phyloP scores from a whole-genome alignment of 2,113 vertebrate species.

The Ibidorhyncha struthersii region DNA sequence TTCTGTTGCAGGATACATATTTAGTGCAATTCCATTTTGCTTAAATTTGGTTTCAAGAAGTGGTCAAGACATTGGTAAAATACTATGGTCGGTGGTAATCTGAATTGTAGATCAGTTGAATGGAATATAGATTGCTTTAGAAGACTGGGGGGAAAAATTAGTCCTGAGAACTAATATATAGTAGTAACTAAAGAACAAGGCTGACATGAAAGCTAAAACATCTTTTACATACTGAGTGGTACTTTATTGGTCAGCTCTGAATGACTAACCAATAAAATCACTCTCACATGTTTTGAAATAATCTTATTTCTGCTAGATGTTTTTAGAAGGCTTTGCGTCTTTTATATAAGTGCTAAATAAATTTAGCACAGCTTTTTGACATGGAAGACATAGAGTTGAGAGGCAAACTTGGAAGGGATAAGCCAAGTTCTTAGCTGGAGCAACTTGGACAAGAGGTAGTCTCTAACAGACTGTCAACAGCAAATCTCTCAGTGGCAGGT shows the following conservation, averaged over 20 bases:
- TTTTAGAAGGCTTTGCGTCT: not conserved
- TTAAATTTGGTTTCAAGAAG: not conserved
- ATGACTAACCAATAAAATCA: not conserved
- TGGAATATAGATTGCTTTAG: not conserved
- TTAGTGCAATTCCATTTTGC: not conserved
- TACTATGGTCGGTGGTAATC: not conserved
- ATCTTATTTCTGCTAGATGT: not conserved
- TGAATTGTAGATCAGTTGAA: not conserved
- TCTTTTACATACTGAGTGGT: not conserved
- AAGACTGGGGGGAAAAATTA: not conserved
- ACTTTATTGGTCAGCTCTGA: not conserved
- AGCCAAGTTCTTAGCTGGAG: not conserved
- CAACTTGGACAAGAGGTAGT: not conserved
- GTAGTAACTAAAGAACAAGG: not conserved
- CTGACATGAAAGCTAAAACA: conserved; percentile 53
- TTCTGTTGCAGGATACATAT: not conserved
- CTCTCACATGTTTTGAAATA: not conserved
- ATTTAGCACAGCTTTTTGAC: not conserved
- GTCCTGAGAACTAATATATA: not conserved
- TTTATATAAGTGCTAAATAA: not conserved
- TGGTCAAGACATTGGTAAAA: not conserved
- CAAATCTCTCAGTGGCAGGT: not conserved
- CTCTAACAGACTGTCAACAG: not conserved
- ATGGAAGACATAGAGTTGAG: not conserved
- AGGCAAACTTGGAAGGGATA: not conserved